Evolutionary conservation across 2,113 vertebrate genomes (phyloP), one percentile per base, ranked within the genome.

Genomic region (Perca flavescens): DNA sequence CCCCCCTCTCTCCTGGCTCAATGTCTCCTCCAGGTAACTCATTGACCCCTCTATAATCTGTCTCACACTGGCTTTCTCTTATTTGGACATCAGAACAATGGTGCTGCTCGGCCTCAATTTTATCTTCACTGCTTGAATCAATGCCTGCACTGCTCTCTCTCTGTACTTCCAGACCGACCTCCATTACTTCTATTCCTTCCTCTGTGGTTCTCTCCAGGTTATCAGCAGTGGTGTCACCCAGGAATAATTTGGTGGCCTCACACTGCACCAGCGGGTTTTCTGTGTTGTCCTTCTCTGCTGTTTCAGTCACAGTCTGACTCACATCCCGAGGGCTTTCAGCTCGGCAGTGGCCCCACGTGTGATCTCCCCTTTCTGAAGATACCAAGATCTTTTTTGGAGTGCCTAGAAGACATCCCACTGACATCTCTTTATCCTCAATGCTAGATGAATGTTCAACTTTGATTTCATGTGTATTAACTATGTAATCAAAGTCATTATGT

Each of bases 211-310:
- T 36, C 64, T 56, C 47, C 19, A 6, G 47, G 73, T 81, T 52
- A 31, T 58, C 49, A 50, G 21, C 0, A 0, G 13, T 10, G 36
- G 9, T 67, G 60, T 28, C 53, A 16, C 54, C 19, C 22, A 21
- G 50, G 22, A 58, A 21, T 56, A 50, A 53, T 4, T 17, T 64
- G 19, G 6, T 53, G 19, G 15, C 56, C 43, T 58, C 88, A 77
- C 25, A 25, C 28, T 72, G 74, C 40, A 25, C 28, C 56, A 17
- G 19, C 25, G 76, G 19, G 13, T 31, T 56, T 16, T 65, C 36
- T 63, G 54, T 49, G 40, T 2, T 57, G 25, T 80, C 16, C 4
- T 65, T 83, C 78, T 87, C 79, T 50, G 13, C 64, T 74, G 53
- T 66, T 65, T 54, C 60, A 40, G 8, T 62, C 77, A 61, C 60